phyloP scores from a whole-genome alignment of 2,113 vertebrate species.

The Scomber scombrus region DNA sequence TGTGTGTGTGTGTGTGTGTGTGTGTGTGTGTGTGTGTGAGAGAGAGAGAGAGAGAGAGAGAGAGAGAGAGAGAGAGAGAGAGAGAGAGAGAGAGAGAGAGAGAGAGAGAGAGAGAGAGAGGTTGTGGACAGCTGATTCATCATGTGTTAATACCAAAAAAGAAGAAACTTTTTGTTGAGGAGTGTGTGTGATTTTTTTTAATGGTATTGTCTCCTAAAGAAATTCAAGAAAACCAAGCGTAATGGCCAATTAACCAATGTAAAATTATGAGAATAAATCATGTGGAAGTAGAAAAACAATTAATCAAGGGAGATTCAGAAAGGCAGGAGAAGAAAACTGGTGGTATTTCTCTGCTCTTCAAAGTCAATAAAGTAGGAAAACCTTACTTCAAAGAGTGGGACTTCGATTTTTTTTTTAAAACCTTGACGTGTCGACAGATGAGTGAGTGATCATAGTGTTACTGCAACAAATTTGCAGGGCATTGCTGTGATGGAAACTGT shows the following conservation, averaged over 20 bases:
- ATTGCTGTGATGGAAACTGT: background rate
- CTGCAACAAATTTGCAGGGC: background rate
- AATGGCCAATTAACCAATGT: too few species aligned
- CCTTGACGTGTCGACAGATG: background rate
- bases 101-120: background rate
- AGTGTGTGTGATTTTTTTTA: too few species aligned
- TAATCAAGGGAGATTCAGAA: constrained; percentile 8
- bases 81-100: too few species aligned
- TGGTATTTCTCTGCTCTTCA: background rate
- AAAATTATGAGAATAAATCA: background rate
- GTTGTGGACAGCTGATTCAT: background rate
- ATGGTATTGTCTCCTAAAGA: background rate
- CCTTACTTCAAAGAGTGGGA: background rate
- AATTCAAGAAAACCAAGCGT: background rate
- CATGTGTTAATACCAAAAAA: background rate
- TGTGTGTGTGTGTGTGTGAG: too few species aligned
- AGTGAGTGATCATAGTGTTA: background rate
- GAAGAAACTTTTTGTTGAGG: background rate
- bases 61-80: too few species aligned
- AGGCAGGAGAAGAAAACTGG: background rate
- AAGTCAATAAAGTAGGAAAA: background rate
- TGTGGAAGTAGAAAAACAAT: background rate
- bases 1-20: too few species aligned
- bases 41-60: too few species aligned
- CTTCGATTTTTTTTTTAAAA: background rate